Base-by-base conservation (phyloP, 2,113 vertebrate genomes). In the Rhipidura dahli region DNA sequence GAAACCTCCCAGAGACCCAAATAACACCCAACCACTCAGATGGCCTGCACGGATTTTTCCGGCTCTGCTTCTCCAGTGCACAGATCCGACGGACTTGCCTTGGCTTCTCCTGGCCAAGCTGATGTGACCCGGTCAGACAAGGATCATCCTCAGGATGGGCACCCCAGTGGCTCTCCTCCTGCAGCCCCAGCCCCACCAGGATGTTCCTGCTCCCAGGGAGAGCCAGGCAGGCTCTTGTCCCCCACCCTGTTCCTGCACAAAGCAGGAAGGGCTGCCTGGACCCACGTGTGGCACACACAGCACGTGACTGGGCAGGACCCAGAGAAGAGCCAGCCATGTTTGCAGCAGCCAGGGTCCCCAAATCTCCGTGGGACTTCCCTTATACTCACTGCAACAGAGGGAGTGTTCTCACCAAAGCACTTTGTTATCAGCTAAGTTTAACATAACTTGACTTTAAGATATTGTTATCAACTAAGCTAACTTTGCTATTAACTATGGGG, bases 21-120 rank as follows among this genome's bases (percentile, higher is more conserved):
- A 28, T 15, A 19, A n/a, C 28, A 39, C 42, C 49, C 16, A 0
- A 2, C 16, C 42, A 85, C 93, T 87, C 73, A 78, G 31, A 9
- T 15, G 23, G 30, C 50, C 60, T 15, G 60, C 16, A 3, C 6
- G 0, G 59, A 42, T 63, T 61, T 50, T 42, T 92, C 47, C 12
- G 0, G 4, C 57, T 82, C 65, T 0, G 0, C 57, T 76, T 1
- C 7, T 82, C 56, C 5, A 1, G 39, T 4, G 6, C 51, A 15
- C 5, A 1, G 2, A 54, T n/a, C 56, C 0, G 0, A 9, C 0
- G 1, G 21, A 27, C 0, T 21, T 54, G 30, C 16, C 56, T 82
- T 0, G 0, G 24, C 39, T 76, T 50, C 53, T 91, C n/a, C 64
- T 0, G 1, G 11, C 33, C 42, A 9, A 57, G 42, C 22, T 47